A percentile compares a stretch with the other conserved stretches of the same genome.
These are phyloP conservation scores for Drosophila albomicans DNA, from an alignment of 1,140 invertebrate species.

Conservation along the genomic window DNA sequence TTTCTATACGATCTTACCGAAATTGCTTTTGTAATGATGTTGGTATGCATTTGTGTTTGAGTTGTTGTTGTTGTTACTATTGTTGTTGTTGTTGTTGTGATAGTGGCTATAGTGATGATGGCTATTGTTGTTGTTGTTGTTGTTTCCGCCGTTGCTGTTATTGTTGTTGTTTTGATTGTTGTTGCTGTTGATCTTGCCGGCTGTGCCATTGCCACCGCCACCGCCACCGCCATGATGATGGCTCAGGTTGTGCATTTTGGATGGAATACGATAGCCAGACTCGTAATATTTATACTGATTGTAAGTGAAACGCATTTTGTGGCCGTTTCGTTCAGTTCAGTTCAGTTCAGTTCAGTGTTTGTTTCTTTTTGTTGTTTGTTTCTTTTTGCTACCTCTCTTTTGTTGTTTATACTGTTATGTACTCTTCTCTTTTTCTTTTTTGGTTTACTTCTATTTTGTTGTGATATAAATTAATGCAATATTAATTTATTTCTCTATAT, in stretches of 20 bases:
- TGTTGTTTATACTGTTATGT: slow-evolving; percentile 29
- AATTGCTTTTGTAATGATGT: slow-evolving; percentile 81
- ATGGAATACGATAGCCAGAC: slow-evolving; percentile 83
- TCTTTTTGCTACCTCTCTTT: slow-evolving; percentile 22
- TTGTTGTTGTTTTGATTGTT: slow-evolving; percentile 44
- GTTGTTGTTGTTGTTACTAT: slow-evolving; percentile 45
- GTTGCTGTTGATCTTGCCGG: slow-evolving; percentile 38
- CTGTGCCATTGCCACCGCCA: slow-evolving; percentile 22
- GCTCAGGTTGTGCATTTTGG: slow-evolving; percentile 78
- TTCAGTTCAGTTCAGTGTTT: too few relatives aligned
- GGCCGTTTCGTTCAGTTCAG: slow-evolving; percentile 12
- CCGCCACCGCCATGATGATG: slow-evolving; percentile 53
- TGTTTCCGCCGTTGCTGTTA: slow-evolving; percentile 25
- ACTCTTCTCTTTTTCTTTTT: slow-evolving; percentile 22
- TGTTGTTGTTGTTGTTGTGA: slow-evolving; percentile 44
- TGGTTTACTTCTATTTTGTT: slow-evolving; percentile 8
- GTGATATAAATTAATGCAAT: neutral
- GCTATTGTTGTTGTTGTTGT: slow-evolving; percentile 18
- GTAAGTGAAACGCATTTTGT: slow-evolving; percentile 83
- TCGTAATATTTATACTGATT: slow-evolving; percentile 84
- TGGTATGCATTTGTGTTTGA: slow-evolving; percentile 66
- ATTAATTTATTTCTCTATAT: neutral
- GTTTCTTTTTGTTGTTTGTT: neutral
- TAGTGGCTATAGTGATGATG: slow-evolving; percentile 14
- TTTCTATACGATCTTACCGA: slow-evolving; percentile 66